Evolutionary conservation across 2,888 invertebrate species (phyloP).

Genomic region (Chromoteleia sp.): DNA sequence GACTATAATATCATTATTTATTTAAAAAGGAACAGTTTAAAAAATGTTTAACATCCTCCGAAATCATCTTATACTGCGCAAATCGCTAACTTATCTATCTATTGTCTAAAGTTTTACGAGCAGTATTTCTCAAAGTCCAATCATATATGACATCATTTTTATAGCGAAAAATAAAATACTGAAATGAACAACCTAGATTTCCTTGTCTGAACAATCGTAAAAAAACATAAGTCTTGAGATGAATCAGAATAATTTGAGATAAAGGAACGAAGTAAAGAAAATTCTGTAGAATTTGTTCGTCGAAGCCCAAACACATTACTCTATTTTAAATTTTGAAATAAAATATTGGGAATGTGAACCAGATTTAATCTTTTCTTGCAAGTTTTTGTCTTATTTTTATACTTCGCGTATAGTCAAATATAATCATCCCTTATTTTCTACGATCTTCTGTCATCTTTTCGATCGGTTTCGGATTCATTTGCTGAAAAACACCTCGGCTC

Average conservation of each 20-base stretch:
- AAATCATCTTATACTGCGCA: slow-evolving; percentile 7
- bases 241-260: slow-evolving; percentile 18
- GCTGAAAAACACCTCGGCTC: too few relatives aligned
- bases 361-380: too few relatives aligned
- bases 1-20: too few relatives aligned
- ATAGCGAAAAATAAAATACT: slow-evolving; percentile 47
- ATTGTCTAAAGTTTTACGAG: slow-evolving; percentile 44
- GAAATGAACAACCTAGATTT: slow-evolving; percentile 40
- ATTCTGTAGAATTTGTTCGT: background rate
- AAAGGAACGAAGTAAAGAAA: slow-evolving; percentile 7
- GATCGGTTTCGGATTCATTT: too few relatives aligned
- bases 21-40: too few relatives aligned
- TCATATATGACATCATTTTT: slow-evolving; percentile 51
- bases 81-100: slow-evolving; percentile 29
- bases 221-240: slow-evolving; percentile 18
- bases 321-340: background rate
- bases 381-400: too few relatives aligned
- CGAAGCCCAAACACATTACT: background rate
- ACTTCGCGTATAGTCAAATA: too few relatives aligned
- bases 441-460: too few relatives aligned
- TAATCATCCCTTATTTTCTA: too few relatives aligned
- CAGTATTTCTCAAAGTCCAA: slow-evolving; percentile 37
- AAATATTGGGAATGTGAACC: too few relatives aligned
- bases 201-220: slow-evolving; percentile 34
- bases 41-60: too few relatives aligned